Evolutionary conservation across 2,888 invertebrate species (phyloP).

Genomic region (Caenorhabditis drosophilae): DNA sequence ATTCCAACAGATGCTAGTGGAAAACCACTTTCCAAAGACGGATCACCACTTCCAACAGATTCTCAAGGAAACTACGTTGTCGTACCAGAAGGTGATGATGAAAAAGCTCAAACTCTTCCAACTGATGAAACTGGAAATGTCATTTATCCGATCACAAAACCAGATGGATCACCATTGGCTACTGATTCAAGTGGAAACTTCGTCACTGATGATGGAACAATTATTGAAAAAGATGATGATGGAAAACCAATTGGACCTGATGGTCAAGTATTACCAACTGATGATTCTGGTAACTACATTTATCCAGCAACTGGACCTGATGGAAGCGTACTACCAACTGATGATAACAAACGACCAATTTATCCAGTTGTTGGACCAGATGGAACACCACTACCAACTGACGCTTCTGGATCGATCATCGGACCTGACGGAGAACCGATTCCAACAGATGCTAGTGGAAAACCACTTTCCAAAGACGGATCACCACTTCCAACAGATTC

Average conservation of each 20-base stretch:
- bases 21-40: slow-evolving; percentile 24
- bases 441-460: slow-evolving; percentile 48
- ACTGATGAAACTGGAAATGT: slow-evolving; percentile 22
- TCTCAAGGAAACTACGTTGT: slow-evolving; percentile 18
- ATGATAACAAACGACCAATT: slow-evolving; percentile 25
- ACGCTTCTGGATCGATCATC: slow-evolving; percentile 29
- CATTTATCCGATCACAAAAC: slow-evolving; percentile 19
- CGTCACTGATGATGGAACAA: slow-evolving; percentile 23
- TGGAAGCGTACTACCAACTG: slow-evolving; percentile 26
- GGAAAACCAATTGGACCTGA: slow-evolving; percentile 44
- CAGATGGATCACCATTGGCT: slow-evolving; percentile 37
- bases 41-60: slow-evolving; percentile 32
- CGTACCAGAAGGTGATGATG: slow-evolving; percentile 29
- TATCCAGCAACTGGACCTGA: slow-evolving; percentile 19
- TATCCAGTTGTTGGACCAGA: slow-evolving; percentile 39
- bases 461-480: slow-evolving; percentile 39
- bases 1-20: slow-evolving; percentile 25
- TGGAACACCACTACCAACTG: slow-evolving; percentile 37
- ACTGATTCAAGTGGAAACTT: slow-evolving; percentile 43
- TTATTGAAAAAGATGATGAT: slow-evolving; percentile 30
- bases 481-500: slow-evolving; percentile 35
- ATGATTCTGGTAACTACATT: slow-evolving; percentile 28
- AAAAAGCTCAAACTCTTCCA: slow-evolving; percentile 9
- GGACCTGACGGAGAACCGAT: slow-evolving; percentile 40
- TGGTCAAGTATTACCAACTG: slow-evolving; percentile 45